These are phyloP conservation scores for Pogonomyrmex barbatus DNA, from an alignment of 1,140 invertebrate species.

Conservation along the genomic window DNA sequence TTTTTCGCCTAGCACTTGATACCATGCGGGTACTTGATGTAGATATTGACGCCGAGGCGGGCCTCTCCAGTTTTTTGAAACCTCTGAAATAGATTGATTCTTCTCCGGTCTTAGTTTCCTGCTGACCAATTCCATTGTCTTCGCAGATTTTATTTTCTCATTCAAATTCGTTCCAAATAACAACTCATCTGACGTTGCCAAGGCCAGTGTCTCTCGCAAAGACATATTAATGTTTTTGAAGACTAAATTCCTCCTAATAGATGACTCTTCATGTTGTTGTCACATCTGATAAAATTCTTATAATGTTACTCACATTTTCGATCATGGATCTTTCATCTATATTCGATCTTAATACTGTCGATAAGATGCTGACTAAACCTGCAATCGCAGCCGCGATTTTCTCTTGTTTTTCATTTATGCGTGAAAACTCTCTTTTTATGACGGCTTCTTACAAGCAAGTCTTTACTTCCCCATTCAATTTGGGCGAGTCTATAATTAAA, in stretches of 20 bases:
- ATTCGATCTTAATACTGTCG: neutral
- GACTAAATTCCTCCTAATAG: constrained; percentile 50
- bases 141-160: neutral
- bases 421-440: constrained; percentile 37
- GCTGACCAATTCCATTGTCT: neutral
- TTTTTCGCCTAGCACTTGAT: neutral
- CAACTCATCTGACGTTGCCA: neutral
- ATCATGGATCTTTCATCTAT: neutral
- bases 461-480: constrained; percentile 60
- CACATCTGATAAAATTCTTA: constrained; percentile 50
- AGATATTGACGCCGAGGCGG: neutral
- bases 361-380: neutral
- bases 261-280: constrained; percentile 58
- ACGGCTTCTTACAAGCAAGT: constrained; percentile 43
- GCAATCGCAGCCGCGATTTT: constrained; percentile 51
- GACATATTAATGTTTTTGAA: neutral
- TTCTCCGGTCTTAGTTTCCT: neutral
- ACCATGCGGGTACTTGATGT: neutral
- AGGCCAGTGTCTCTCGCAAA: neutral
- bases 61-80: neutral
- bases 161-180: neutral
- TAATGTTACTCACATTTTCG: neutral
- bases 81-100: neutral
- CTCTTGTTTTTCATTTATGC: constrained; percentile 59
- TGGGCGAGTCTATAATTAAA: constrained; percentile 41